phyloP scores from a whole-genome alignment of 2,797 vertebrate species.

The Knipowitschia caucasica region DNA sequence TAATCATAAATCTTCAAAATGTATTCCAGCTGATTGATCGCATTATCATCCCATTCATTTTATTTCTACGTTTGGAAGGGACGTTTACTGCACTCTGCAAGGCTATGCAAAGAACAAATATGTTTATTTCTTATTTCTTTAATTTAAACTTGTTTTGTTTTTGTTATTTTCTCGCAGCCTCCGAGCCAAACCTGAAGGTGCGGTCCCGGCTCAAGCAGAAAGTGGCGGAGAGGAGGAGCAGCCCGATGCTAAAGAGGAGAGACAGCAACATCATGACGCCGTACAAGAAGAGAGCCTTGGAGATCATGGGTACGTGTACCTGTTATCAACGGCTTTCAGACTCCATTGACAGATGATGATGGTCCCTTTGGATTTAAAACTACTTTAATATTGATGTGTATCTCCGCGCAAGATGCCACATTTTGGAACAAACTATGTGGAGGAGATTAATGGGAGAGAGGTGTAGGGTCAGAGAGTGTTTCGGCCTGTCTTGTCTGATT shows the following conservation, averaged over 20 bases:
- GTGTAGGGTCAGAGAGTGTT: too few relatives aligned
- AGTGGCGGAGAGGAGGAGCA: constrained; percentile 88
- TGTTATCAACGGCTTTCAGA: neutral
- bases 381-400: too few relatives aligned
- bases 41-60: constrained; percentile 21
- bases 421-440: neutral
- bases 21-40: constrained; percentile 25
- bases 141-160: too few relatives aligned
- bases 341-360: too few relatives aligned
- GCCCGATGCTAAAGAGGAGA: constrained; percentile 82
- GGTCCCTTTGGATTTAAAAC: too few relatives aligned
- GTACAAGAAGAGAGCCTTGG: constrained; percentile 80
- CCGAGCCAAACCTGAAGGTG: constrained; percentile 87
- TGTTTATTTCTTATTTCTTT: too few relatives aligned
- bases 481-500: too few relatives aligned
- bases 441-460: too few relatives aligned
- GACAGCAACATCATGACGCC: constrained; percentile 86
- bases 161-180: constrained; percentile 64
- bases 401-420: neutral
- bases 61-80: constrained; percentile 33
- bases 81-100: constrained; percentile 11
- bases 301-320: constrained; percentile 70
- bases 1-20: too few relatives aligned
- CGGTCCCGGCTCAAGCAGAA: constrained; percentile 94
- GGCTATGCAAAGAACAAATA: too few relatives aligned